Percentiles rank a stretch among this genome's conserved stretches.
Evolutionary conservation across 92 coral and sea anemone species (phyloP).

Genomic region (Porites evermanni): DNA sequence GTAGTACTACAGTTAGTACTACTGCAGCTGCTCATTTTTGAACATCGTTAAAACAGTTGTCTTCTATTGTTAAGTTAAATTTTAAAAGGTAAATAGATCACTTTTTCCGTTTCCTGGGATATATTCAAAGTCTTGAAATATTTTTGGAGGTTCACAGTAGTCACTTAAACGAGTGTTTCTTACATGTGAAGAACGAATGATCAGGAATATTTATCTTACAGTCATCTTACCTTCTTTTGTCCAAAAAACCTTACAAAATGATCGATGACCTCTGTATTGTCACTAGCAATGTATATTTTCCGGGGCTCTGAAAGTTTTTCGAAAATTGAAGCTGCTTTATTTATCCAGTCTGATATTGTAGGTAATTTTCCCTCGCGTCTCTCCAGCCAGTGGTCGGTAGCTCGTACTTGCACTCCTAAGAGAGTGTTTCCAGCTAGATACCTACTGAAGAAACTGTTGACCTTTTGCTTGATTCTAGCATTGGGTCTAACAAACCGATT

Average conservation of each 20-base stretch:
- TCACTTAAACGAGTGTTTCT: neutral
- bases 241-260: constrained; percentile 70
- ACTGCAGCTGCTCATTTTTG: no score
- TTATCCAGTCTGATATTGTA: constrained; percentile 52
- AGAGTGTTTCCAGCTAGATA: constrained; percentile 50
- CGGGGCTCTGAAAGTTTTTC: constrained; percentile 60
- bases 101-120: no score
- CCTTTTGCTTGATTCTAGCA: constrained; percentile 39
- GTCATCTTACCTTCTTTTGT: constrained; percentile 26
- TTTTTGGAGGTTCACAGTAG: neutral
- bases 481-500: constrained; percentile 47
- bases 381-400: constrained; percentile 76
- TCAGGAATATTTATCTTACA: neutral
- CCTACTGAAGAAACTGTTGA: constrained; percentile 42
- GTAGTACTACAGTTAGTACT: no score
- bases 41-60: no score
- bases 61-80: no score
- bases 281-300: constrained; percentile 76
- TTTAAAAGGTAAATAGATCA: no score
- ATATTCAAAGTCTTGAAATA: no score
- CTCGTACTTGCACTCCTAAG: constrained; percentile 79
- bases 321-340: constrained; percentile 52
- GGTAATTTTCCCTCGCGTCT: constrained; percentile 47
- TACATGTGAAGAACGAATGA: neutral
- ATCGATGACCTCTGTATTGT: constrained; percentile 65